A percentile compares a stretch with the other conserved stretches of the same genome.
phyloP scores from a whole-genome alignment of 2,888 invertebrate species.

The Drosophila testacea region DNA sequence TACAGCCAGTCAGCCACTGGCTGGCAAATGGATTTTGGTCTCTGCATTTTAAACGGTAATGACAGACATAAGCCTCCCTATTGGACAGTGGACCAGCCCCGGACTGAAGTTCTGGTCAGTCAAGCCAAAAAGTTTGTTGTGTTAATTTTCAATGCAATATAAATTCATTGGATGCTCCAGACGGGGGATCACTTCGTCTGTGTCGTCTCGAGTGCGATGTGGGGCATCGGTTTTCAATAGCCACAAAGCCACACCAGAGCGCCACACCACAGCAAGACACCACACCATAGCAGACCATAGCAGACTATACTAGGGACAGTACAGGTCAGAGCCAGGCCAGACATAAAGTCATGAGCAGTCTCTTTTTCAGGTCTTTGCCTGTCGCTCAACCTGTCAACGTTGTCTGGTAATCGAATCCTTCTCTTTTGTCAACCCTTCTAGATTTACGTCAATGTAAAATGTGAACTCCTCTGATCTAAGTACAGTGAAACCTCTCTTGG shows the following conservation, averaged over 20 bases:
- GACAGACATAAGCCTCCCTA: slow-evolving; percentile 63
- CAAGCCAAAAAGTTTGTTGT: slow-evolving; percentile 75
- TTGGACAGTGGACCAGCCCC: slow-evolving; percentile 17
- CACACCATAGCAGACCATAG: neutral
- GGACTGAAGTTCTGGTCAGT: slow-evolving; percentile 39
- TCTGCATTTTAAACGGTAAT: slow-evolving; percentile 62
- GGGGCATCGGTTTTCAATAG: slow-evolving; percentile 61
- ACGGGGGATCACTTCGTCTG: slow-evolving; percentile 30
- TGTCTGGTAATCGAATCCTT: slow-evolving; percentile 57
- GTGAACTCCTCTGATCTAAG: slow-evolving; percentile 7
- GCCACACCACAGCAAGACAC: slow-evolving; percentile 9
- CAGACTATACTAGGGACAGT: neutral
- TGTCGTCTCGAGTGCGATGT: slow-evolving; percentile 47
- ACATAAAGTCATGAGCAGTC: slow-evolving; percentile 24
- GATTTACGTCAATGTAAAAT: slow-evolving; percentile 12
- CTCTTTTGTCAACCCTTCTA: slow-evolving; percentile 16
- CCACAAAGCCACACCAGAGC: slow-evolving; percentile 43
- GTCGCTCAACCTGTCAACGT: slow-evolving; percentile 46
- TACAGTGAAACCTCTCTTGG: too few species aligned
- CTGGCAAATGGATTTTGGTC: slow-evolving; percentile 64
- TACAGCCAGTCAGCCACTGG: slow-evolving; percentile 26
- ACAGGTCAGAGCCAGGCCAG: neutral
- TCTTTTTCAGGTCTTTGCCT: slow-evolving; percentile 12
- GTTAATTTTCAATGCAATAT: slow-evolving; percentile 75
- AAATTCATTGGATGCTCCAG: slow-evolving; percentile 63